Evolutionary conservation across 1,140 invertebrate species (phyloP).

Genomic region (Frieseomelitta varia): DNA sequence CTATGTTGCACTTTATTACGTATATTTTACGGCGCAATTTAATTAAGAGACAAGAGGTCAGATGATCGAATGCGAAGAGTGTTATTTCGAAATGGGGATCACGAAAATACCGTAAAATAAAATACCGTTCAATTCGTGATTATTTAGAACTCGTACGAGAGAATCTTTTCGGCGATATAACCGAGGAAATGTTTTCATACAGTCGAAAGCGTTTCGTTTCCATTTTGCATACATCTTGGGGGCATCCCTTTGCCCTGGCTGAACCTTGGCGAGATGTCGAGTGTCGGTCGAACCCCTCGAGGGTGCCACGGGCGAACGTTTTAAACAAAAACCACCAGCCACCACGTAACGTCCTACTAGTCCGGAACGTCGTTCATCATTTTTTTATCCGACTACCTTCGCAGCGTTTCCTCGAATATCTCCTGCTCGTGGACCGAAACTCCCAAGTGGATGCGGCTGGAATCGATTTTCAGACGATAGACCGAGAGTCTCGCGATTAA

Average conservation of each 20-base stretch:
- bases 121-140: not conserved
- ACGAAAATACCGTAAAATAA: not conserved
- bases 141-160: not conserved
- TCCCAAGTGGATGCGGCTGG: not conserved
- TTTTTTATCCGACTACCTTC: conserved; percentile 14
- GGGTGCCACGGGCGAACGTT: not conserved
- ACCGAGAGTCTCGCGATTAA: not conserved
- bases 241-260: not conserved
- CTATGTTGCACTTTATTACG: not conserved
- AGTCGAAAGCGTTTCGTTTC: conserved; percentile 13
- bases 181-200: not conserved
- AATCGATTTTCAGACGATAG: not conserved
- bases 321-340: conserved; percentile 24
- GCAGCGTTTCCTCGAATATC: conserved; percentile 44
- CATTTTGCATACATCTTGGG: conserved; percentile 1
- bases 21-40: not conserved
- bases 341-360: not conserved
- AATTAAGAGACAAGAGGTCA: not conserved
- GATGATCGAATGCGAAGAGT: not conserved
- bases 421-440: conserved; percentile 38
- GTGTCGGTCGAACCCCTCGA: not conserved
- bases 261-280: not conserved
- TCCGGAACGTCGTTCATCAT: conserved; percentile 31
- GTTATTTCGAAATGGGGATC: not conserved
- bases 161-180: not conserved